Conservation (phyloP, 2,797 vertebrate genomes). For the Rhynchonycteris naso region DNA sequence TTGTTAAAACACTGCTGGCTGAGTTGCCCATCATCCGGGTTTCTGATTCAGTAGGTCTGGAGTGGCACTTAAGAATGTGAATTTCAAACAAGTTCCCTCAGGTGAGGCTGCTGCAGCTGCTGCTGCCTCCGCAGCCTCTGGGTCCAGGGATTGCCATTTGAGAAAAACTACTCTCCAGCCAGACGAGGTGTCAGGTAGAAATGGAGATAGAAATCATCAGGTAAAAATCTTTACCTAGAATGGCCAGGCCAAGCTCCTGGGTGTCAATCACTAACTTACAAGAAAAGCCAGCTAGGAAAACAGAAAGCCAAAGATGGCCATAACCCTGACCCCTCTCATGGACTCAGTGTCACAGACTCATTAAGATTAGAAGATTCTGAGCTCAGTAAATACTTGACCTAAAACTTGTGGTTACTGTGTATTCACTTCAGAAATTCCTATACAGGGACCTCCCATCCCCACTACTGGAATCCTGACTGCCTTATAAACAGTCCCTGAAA, state of each 20-base stretch:
- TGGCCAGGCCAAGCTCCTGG: not conserved
- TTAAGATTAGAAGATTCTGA: not conserved
- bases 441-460: not conserved
- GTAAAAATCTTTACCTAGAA: not conserved
- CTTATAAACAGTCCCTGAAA: conserved; percentile 1
- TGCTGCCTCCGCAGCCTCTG: too few species aligned
- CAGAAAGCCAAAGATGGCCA: not conserved
- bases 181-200: not conserved
- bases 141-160: not conserved
- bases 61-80: not conserved
- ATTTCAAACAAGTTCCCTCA: not conserved
- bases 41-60: not conserved
- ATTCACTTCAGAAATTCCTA: conserved; percentile 6
- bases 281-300: conserved; percentile 13
- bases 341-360: not conserved
- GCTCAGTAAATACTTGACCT: not conserved
- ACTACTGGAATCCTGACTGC: not conserved
- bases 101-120: not conserved
- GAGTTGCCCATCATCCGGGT: not conserved
- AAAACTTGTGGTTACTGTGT: not conserved
- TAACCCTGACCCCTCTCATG: not conserved
- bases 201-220: not conserved
- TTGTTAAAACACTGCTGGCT: not conserved
- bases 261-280: not conserved
- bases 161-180: not conserved